Evolutionary conservation across 1,140 invertebrate genomes (phyloP).

Genomic region (Vanessa tameamea): DNA sequence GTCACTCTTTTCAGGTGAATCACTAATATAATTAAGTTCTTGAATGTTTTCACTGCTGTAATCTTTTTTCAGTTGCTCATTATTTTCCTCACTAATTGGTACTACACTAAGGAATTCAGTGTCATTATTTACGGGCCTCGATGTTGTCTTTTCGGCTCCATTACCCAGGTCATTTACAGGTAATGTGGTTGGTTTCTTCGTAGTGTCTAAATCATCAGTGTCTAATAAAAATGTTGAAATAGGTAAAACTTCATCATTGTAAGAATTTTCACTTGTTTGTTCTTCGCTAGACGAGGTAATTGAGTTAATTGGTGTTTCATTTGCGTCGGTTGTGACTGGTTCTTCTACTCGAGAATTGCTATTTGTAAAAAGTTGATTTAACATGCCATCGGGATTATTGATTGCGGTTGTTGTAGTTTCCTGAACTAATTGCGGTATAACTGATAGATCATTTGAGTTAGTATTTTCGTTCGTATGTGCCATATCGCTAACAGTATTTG

Average conservation of each 20-base stretch:
- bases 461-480: background rate
- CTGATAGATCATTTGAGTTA: background rate
- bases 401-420: slow-evolving; percentile 11
- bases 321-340: slow-evolving; percentile 24
- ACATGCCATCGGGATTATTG: slow-evolving; percentile 37
- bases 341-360: slow-evolving; percentile 34
- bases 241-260: slow-evolving; percentile 46
- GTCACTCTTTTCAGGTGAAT: slow-evolving; percentile 72
- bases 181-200: slow-evolving; percentile 38
- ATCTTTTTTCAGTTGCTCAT: slow-evolving; percentile 49
- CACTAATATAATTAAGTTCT: slow-evolving; percentile 72
- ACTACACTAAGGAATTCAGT: slow-evolving; percentile 61
- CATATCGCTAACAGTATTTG: background rate
- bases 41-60: slow-evolving; percentile 58
- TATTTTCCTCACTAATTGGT: slow-evolving; percentile 53
- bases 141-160: slow-evolving; percentile 30
- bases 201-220: slow-evolving; percentile 66
- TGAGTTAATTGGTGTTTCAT: slow-evolving; percentile 16
- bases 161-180: slow-evolving; percentile 32
- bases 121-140: slow-evolving; percentile 37
- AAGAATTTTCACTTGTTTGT: slow-evolving; percentile 15
- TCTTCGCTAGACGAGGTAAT: slow-evolving; percentile 19
- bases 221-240: slow-evolving; percentile 69
- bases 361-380: slow-evolving; percentile 49
- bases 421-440: slow-evolving; percentile 5